These are phyloP conservation scores for Drosophila anomelani DNA, from an alignment of 2,888 invertebrate species.

Conservation along the genomic window DNA sequence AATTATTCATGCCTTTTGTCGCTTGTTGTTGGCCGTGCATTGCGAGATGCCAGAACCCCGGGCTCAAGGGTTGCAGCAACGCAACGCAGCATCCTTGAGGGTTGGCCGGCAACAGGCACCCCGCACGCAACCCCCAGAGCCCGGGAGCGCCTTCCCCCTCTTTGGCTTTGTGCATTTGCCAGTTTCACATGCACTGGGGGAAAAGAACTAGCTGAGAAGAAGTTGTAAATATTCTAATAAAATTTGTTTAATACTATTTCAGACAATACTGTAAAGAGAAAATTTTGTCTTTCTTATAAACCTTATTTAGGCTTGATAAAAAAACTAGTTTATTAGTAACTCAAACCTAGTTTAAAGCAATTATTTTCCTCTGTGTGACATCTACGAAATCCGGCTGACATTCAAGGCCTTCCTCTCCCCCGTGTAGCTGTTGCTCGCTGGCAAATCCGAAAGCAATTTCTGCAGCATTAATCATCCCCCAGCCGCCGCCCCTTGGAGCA, in stretches of 20 bases:
- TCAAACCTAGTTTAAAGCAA: background rate
- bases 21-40: slow-evolving; percentile 35
- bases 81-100: slow-evolving; percentile 56
- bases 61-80: slow-evolving; percentile 59
- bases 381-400: slow-evolving; percentile 20
- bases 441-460: slow-evolving; percentile 80
- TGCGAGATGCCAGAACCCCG: slow-evolving; percentile 21
- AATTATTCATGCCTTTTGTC: slow-evolving; percentile 69
- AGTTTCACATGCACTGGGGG: slow-evolving; percentile 34
- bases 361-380: slow-evolving; percentile 26
- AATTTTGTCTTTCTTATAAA: background rate
- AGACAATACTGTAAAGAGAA: background rate
- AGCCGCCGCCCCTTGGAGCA: slow-evolving; percentile 23
- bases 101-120: slow-evolving; percentile 65
- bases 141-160: background rate
- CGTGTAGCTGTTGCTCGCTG: slow-evolving; percentile 42
- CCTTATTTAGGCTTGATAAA: background rate
- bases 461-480: slow-evolving; percentile 75
- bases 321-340: background rate
- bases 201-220: background rate
- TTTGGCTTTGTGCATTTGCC: slow-evolving; percentile 63
- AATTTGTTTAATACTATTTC: background rate
- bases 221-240: background rate
- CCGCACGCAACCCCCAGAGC: slow-evolving; percentile 20
- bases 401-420: slow-evolving; percentile 13